A percentile compares a stretch with the other conserved stretches of the same genome.
Conservation (phyloP, 2,797 vertebrate genomes). For the Leucoraja ocellata region DNA sequence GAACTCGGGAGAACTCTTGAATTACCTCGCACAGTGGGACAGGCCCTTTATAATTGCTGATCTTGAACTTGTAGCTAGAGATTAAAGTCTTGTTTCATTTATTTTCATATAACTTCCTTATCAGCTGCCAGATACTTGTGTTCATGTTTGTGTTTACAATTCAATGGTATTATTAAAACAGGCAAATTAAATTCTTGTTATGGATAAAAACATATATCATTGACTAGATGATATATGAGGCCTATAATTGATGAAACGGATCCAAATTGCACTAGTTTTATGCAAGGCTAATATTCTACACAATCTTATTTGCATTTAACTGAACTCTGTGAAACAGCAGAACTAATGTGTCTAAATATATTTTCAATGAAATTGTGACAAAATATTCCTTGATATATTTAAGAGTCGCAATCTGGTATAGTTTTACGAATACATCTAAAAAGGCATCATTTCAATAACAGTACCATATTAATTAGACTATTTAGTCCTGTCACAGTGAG, state of each 20-base stretch:
- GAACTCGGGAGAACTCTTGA: too few relatives aligned
- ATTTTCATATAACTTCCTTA: neutral
- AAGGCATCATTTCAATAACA: neutral
- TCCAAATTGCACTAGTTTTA: neutral
- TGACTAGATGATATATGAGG: neutral
- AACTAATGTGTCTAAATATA: too few relatives aligned
- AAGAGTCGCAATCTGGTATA: neutral
- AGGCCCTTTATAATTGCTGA: too few relatives aligned
- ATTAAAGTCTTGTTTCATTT: neutral
- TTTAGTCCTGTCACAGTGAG: neutral
- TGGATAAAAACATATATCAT: neutral
- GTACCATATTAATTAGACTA: neutral
- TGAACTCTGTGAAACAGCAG: too few relatives aligned
- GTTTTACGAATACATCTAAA: neutral
- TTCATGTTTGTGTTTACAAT: neutral
- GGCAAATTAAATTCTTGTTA: neutral
- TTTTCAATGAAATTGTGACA: too few relatives aligned
- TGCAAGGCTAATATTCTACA: too few relatives aligned
- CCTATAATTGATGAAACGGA: neutral
- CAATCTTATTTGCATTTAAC: too few relatives aligned
- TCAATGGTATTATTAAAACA: neutral
- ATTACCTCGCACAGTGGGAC: too few relatives aligned
- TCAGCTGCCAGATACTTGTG: neutral
- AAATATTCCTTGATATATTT: neutral
- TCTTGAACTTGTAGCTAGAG: neutral